A percentile compares a stretch with the other conserved stretches of the same genome.
phyloP scores from a whole-genome alignment of 2,113 vertebrate species.

The Strigops habroptila region DNA sequence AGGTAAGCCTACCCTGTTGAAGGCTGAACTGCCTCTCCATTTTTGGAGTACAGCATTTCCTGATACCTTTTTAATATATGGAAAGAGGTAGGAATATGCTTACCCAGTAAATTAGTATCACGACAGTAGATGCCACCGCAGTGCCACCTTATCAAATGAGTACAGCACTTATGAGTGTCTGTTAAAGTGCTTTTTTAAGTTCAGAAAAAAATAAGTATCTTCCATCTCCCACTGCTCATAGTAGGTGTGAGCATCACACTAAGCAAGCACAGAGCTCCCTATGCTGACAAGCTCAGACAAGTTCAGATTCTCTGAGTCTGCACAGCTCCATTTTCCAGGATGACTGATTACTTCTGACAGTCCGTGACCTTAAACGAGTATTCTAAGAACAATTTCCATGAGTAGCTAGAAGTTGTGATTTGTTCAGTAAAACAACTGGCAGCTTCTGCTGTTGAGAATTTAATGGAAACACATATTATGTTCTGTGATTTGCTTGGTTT shows the following conservation, averaged over 20 bases:
- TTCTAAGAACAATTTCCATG: background rate
- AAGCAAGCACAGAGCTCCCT: background rate
- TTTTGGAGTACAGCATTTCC: background rate
- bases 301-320: background rate
- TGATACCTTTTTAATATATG: background rate
- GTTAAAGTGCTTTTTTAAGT: background rate
- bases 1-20: background rate
- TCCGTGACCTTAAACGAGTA: background rate
- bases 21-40: background rate
- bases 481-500: background rate
- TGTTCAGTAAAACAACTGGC: background rate
- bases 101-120: background rate
- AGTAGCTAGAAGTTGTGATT: background rate
- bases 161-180: background rate
- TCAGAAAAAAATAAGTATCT: background rate
- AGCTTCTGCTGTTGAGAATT: background rate
- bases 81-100: background rate
- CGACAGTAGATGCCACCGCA: background rate
- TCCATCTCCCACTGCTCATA: background rate
- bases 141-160: background rate
- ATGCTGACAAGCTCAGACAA: background rate
- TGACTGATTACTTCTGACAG: background rate
- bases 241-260: background rate
- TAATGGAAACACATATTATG: background rate
- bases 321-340: background rate